phyloP scores from a whole-genome alignment of 1,140 invertebrate species.

The Sminthurinus signatus region DNA sequence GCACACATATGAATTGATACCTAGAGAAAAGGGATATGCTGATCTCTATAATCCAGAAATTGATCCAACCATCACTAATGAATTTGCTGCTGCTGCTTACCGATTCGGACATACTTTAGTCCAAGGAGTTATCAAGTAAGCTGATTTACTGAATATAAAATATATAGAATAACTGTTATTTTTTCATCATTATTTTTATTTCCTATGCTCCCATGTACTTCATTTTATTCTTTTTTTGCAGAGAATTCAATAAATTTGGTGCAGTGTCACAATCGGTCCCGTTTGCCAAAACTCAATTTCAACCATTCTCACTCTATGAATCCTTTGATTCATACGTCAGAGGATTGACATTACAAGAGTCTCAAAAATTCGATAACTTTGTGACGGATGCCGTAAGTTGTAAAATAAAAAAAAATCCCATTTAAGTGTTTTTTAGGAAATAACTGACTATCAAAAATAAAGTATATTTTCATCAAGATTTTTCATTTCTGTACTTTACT shows the following conservation, averaged over 20 bases:
- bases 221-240: slow-evolving; percentile 28
- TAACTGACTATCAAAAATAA: too few species aligned
- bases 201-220: neutral
- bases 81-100: slow-evolving; percentile 59
- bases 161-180: neutral
- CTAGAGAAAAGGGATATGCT: slow-evolving; percentile 48
- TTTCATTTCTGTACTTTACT: slow-evolving; percentile 18
- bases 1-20: slow-evolving; percentile 47
- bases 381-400: slow-evolving; percentile 51
- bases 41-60: slow-evolving; percentile 53
- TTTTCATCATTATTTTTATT: neutral
- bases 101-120: slow-evolving; percentile 58
- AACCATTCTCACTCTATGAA: slow-evolving; percentile 51
- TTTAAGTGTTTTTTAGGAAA: slow-evolving; percentile 45
- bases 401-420: slow-evolving; percentile 41
- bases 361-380: slow-evolving; percentile 52
- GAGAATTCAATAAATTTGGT: slow-evolving; percentile 48
- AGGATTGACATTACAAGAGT: slow-evolving; percentile 52
- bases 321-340: slow-evolving; percentile 51
- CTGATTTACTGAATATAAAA: neutral
- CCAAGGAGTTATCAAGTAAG: slow-evolving; percentile 50
- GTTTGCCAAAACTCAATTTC: slow-evolving; percentile 52
- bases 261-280: slow-evolving; percentile 49
- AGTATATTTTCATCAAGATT: neutral
- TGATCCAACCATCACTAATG: slow-evolving; percentile 57